Evolutionary conservation across 2,113 vertebrate genomes (phyloP).

Genomic region (Calyptomena viridis): DNA sequence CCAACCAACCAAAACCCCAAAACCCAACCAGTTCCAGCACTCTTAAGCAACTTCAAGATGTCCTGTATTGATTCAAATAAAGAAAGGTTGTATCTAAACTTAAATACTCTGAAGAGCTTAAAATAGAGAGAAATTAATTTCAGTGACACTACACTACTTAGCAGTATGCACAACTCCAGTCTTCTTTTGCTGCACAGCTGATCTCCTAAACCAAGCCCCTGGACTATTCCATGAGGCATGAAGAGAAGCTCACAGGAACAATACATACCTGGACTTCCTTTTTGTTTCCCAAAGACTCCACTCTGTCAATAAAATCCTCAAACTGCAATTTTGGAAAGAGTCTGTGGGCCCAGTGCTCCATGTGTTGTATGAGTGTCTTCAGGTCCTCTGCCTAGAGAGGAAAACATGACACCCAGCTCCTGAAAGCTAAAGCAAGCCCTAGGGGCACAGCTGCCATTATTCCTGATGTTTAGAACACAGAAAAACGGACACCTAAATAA

Average conservation of each 20-base stretch:
- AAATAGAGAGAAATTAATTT: neutral
- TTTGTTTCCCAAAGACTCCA: slow-evolving; percentile 89
- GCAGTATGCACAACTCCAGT: neutral
- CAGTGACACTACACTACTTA: neutral
- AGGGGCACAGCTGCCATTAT: neutral
- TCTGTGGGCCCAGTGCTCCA: slow-evolving; percentile 98
- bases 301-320: slow-evolving; percentile 89
- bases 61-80: neutral
- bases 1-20: neutral
- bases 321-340: slow-evolving; percentile 92
- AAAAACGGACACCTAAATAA: neutral
- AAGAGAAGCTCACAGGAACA: neutral
- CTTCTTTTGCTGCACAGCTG: neutral
- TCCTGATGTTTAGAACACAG: neutral
- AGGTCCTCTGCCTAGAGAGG: slow-evolving; percentile 84
- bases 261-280: slow-evolving; percentile 91
- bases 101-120: neutral
- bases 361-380: slow-evolving; percentile 83
- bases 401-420: neutral
- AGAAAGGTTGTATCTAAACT: neutral
- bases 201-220: neutral
- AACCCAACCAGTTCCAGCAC: neutral
- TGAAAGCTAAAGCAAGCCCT: neutral
- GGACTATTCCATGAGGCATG: no score
- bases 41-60: neutral